Evolutionary conservation across 2,888 invertebrate species (phyloP), one percentile per base, ranked within the genome.

Genomic region (Germaria angustata): DNA sequence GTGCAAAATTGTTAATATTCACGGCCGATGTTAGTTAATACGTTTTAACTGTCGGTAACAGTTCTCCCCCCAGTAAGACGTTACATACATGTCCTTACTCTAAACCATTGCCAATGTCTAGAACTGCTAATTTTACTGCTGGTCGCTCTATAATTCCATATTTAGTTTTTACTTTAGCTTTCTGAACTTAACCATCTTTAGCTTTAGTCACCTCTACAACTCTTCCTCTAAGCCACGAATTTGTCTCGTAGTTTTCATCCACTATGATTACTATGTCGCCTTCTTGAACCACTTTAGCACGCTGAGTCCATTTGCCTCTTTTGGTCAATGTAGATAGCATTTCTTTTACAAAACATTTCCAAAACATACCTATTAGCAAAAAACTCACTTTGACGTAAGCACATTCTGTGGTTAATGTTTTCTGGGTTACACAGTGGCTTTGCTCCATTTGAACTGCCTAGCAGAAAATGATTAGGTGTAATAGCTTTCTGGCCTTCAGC

Each of bases 221-320:
- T 46, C 15, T 63, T 63, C 44, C 34, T 34, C 11, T 17, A 15
- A 20, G 20, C 36, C 66, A 66, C 7, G 49, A 15, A 9, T 66
- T 51, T 66, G 51, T 66, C 1, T 51, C 41, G 1, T 53, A n/a
- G 3, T 68, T 68, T 53, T 68, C 68, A 15, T 53, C 53, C 1
- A 53, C 53, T 1, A 41, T 8, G 24, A 39, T 13, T 5, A 53
- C 53, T 2, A 53, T 49, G 13, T 53, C 28, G 9, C n/a, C 36
- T 9, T 3, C 13, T 39, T 68, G 28, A 15, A 53, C 28, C 17
- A 36, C 17, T 15, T 68, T 68, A 13, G 17, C 17, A 6, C 3
- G 9, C 5, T 68, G 24, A n/a, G n/a, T 11, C 53, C 68, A 68
- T 32, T 66, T 66, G 7, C 51, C 6, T 2, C 36, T n/a, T n/a